Conservation (phyloP, 2,888 invertebrate species). For the Sclerodermus sp. region DNA sequence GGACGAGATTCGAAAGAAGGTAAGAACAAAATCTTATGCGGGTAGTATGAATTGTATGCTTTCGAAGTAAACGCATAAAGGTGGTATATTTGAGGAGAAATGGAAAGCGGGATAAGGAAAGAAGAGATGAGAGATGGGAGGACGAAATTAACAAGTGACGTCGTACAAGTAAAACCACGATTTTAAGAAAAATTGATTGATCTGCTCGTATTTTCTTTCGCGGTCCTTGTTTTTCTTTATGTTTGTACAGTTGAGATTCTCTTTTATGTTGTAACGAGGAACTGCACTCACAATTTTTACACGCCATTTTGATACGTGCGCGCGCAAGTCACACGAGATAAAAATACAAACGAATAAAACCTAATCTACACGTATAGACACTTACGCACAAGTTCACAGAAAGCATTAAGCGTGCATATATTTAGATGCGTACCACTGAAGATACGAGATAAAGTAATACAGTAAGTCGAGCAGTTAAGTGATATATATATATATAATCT, state of each 20-base stretch:
- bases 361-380: constrained; percentile 4
- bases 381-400: neutral
- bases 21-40: neutral
- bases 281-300: constrained; percentile 33
- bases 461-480: constrained; percentile 52
- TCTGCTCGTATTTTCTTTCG: constrained; percentile 39
- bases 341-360: constrained; percentile 19
- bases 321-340: constrained; percentile 22
- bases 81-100: neutral
- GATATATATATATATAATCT: constrained; percentile 47
- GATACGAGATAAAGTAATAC: constrained; percentile 30
- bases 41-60: neutral
- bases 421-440: neutral
- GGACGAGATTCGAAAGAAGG: too few species aligned
- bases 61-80: neutral
- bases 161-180: constrained; percentile 15
- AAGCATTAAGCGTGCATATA: too few species aligned
- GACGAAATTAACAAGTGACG: neutral
- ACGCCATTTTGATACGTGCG: constrained; percentile 25
- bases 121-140: constrained; percentile 8
- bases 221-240: constrained; percentile 36
- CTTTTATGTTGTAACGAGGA: constrained; percentile 40
- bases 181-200: constrained; percentile 24
- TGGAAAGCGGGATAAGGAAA: constrained; percentile 4
- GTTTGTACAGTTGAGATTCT: constrained; percentile 39